phyloP scores from a whole-genome alignment of 1,140 invertebrate genomes.

The Radopholus similis region DNA sequence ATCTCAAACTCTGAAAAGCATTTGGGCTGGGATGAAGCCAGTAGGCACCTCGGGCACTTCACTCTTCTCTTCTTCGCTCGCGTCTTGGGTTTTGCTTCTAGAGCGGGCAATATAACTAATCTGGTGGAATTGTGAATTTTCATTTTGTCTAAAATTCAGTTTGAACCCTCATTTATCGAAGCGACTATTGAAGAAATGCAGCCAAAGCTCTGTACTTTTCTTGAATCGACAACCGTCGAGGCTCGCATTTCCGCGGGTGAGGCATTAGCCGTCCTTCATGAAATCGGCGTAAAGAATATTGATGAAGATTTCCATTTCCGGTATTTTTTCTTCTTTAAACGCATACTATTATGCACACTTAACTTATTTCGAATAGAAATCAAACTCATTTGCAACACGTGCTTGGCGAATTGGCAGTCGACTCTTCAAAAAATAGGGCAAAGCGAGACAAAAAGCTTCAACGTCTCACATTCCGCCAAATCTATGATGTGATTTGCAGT shows the following conservation, averaged over 20 bases:
- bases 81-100: conserved; percentile 35
- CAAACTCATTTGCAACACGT: conserved; percentile 11
- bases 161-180: conserved; percentile 26
- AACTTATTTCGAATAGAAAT: neutral
- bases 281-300: conserved; percentile 35
- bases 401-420: conserved; percentile 34
- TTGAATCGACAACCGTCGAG: conserved; percentile 37
- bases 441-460: conserved; percentile 46
- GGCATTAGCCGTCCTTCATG: conserved; percentile 34
- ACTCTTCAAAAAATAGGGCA: conserved; percentile 40
- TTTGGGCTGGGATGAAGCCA: conserved; percentile 31
- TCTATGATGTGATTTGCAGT: conserved; percentile 44
- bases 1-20: conserved; percentile 26
- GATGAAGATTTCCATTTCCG: conserved; percentile 44
- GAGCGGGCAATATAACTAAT: conserved; percentile 18
- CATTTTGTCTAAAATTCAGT: conserved; percentile 23
- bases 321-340: conserved; percentile 18
- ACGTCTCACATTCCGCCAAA: conserved; percentile 40
- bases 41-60: conserved; percentile 8
- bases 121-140: neutral
- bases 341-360: neutral
- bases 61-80: conserved; percentile 30
- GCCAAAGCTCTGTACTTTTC: conserved; percentile 33
- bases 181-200: conserved; percentile 32
- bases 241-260: conserved; percentile 41